phyloP scores from a whole-genome alignment of 1,140 invertebrate genomes.

The Nixonia krombeini region DNA sequence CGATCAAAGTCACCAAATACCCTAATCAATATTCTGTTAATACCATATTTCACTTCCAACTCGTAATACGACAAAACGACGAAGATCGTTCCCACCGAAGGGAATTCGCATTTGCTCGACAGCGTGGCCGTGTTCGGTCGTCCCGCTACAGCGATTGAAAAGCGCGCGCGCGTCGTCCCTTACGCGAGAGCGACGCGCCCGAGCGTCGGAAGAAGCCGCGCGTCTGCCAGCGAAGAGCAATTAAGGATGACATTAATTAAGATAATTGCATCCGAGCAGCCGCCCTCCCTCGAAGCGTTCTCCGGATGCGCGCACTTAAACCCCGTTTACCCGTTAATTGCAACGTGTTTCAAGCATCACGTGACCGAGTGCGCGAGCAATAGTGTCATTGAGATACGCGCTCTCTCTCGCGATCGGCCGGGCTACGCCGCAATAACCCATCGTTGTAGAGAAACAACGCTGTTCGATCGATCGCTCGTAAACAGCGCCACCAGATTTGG shows the following conservation, averaged over 20 bases:
- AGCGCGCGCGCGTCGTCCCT: neutral
- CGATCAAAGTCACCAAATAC: no score
- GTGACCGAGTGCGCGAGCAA: slow-evolving; percentile 11
- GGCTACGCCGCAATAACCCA: neutral
- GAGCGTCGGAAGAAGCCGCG: slow-evolving; percentile 16
- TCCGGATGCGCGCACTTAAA: slow-evolving; percentile 64
- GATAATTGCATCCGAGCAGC: slow-evolving; percentile 56
- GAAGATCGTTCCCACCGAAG: no score
- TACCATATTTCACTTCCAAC: no score
- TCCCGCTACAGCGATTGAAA: neutral
- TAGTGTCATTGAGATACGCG: neutral
- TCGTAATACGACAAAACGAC: no score
- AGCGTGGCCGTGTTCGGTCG: no score
- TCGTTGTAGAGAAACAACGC: neutral
- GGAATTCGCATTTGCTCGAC: no score
- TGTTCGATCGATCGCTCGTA: neutral
- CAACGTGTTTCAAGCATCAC: slow-evolving; percentile 47
- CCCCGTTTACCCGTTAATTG: slow-evolving; percentile 51
- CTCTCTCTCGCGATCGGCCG: neutral
- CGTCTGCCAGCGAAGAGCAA: slow-evolving; percentile 39
- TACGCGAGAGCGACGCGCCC: slow-evolving; percentile 5
- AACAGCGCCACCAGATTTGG: no score
- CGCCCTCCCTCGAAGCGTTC: slow-evolving; percentile 53
- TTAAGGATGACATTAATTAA: slow-evolving; percentile 64
- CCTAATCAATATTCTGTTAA: no score